These are phyloP conservation scores for Ophion ventricosus DNA, from an alignment of 2,888 invertebrate species.

Conservation along the genomic window DNA sequence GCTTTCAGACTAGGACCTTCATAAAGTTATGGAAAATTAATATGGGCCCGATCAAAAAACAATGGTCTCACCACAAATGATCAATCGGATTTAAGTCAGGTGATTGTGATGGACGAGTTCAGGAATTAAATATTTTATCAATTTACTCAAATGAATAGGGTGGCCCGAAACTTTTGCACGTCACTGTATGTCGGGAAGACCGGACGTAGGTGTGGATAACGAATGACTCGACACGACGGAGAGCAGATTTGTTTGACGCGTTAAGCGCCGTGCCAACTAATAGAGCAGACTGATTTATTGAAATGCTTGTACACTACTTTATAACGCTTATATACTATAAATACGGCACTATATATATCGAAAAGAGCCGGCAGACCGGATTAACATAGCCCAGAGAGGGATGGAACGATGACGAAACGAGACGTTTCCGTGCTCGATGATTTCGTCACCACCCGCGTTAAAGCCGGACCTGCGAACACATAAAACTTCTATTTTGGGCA, in stretches of 20 bases:
- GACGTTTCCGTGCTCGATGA: slow-evolving; percentile 52
- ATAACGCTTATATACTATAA: slow-evolving; percentile 59
- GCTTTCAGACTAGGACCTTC: too few species aligned
- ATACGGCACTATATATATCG: slow-evolving; percentile 10
- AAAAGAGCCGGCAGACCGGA: slow-evolving; percentile 14
- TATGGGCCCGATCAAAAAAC: too few species aligned
- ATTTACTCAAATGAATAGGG: slow-evolving; percentile 18
- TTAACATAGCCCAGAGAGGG: slow-evolving; percentile 16
- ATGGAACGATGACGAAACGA: slow-evolving; percentile 58
- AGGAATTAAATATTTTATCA: too few species aligned
- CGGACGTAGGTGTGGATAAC: slow-evolving; percentile 72
- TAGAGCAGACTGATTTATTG: slow-evolving; percentile 78
- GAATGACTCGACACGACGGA: slow-evolving; percentile 70
- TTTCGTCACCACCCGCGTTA: slow-evolving; percentile 36
- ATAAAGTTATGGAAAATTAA: too few species aligned
- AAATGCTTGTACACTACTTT: slow-evolving; percentile 65
- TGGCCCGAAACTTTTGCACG: not conserved
- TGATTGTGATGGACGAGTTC: too few species aligned
- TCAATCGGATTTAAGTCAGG: too few species aligned
- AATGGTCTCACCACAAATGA: too few species aligned
- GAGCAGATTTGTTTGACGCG: slow-evolving; percentile 77
- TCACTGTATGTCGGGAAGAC: slow-evolving; percentile 25
- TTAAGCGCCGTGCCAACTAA: slow-evolving; percentile 77
- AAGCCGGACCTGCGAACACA: not conserved
- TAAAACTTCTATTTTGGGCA: slow-evolving; percentile 6